Evolutionary conservation across 2,888 invertebrate species (phyloP).

Genomic region (Synergus umbraculus): DNA sequence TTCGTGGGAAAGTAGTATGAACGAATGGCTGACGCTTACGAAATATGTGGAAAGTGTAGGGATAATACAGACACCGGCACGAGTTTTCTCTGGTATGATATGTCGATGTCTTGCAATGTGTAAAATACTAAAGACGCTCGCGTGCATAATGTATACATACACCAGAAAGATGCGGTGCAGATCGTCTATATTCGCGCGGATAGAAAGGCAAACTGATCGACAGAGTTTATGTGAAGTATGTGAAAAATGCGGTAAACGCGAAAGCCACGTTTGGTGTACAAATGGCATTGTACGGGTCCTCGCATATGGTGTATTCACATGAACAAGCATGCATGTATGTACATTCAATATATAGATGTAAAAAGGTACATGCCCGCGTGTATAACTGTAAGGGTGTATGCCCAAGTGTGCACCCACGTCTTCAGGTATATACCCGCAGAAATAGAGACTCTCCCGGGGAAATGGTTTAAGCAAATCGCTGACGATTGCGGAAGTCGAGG

Average conservation of each 20-base stretch:
- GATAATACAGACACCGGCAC: constrained; percentile 23
- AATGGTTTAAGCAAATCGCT: constrained; percentile 40
- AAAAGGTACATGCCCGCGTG: neutral
- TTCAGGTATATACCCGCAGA: constrained; percentile 6
- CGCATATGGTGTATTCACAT: neutral
- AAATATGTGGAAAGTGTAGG: constrained; percentile 19
- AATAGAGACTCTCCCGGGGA: constrained; percentile 34
- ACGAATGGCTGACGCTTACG: constrained; percentile 28
- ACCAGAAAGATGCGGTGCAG: neutral
- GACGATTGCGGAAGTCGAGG: constrained; percentile 33
- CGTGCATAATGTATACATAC: neutral
- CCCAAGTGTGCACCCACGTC: neutral
- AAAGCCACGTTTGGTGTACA: neutral
- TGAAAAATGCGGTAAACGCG: constrained; percentile 24
- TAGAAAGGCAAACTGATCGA: neutral
- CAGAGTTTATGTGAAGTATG: constrained; percentile 4
- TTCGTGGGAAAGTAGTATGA: constrained; percentile 27
- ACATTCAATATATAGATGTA: neutral
- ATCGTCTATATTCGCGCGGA: constrained; percentile 2
- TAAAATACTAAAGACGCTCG: constrained; percentile 1
- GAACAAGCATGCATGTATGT: neutral
- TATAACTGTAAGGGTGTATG: neutral
- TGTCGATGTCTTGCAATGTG: constrained; percentile 8
- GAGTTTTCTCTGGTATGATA: constrained; percentile 13
- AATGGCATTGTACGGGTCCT: neutral